phyloP scores from a whole-genome alignment of 2,888 invertebrate species.

The Sarcophaga carnaria region DNA sequence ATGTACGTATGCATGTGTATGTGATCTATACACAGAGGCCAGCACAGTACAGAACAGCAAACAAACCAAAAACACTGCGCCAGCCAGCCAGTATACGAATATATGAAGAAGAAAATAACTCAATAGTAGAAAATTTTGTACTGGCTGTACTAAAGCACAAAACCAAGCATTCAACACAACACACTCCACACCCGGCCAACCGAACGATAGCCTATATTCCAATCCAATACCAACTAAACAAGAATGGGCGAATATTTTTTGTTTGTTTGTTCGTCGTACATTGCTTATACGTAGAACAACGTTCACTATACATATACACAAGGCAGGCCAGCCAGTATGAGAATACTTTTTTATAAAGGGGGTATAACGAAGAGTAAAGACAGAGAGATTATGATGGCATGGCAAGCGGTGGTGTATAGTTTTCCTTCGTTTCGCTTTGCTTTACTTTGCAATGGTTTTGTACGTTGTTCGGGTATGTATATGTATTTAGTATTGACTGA shows the following conservation, averaged over 20 bases:
- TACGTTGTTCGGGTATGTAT: neutral
- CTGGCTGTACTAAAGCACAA: conserved; percentile 68
- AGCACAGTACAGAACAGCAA: conserved; percentile 37
- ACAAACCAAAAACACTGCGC: conserved; percentile 50
- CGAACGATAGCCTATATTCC: conserved; percentile 19
- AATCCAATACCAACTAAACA: neutral
- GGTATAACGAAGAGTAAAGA: conserved; percentile 38
- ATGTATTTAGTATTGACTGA: neutral
- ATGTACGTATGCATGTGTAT: conserved; percentile 19
- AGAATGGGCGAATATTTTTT: conserved; percentile 13
- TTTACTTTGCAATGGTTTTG: conserved; percentile 54
- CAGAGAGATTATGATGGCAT: conserved; percentile 44
- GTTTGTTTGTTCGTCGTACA: conserved; percentile 17
- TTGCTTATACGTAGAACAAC: neutral
- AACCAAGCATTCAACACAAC: conserved; percentile 31
- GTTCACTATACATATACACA: conserved; percentile 9
- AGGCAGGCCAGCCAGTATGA: conserved; percentile 11
- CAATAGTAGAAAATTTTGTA: conserved; percentile 62
- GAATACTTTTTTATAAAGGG: conserved; percentile 38
- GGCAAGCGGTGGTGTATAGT: conserved; percentile 34
- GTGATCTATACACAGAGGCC: conserved; percentile 31
- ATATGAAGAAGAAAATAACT: conserved; percentile 32
- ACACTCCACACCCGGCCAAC: conserved; percentile 27
- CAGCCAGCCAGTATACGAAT: conserved; percentile 17
- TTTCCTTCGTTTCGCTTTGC: conserved; percentile 1